These are phyloP conservation scores for Elaphurus davidianus DNA, from an alignment of 2,113 vertebrate species.

Conservation along the genomic window DNA sequence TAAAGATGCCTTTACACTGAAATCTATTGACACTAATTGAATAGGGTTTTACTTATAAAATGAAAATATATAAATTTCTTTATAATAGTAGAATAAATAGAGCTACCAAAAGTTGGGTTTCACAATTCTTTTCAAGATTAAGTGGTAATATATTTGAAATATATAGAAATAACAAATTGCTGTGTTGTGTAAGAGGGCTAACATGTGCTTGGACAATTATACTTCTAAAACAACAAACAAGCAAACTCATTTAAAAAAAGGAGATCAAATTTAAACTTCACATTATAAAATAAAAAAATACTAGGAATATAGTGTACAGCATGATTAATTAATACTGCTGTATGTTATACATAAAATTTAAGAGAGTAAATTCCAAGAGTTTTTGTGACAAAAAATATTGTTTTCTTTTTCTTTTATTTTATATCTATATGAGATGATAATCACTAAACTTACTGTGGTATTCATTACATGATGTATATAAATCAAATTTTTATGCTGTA, in stretches of 20 bases:
- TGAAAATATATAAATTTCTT: background rate
- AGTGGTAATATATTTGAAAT: background rate
- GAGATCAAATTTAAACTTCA: background rate
- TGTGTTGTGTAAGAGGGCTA: background rate
- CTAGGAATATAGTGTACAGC: background rate
- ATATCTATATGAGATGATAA: background rate
- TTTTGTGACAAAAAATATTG: background rate
- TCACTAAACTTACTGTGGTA: background rate
- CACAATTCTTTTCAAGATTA: background rate
- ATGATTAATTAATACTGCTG: background rate
- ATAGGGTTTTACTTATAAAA: background rate
- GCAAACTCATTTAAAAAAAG: background rate
- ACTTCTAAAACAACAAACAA: background rate
- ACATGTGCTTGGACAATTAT: background rate
- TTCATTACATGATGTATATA: background rate
- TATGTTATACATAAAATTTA: background rate
- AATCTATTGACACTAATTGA: background rate
- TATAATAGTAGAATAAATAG: background rate
- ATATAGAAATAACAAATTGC: background rate
- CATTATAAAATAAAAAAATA: background rate
- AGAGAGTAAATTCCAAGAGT: background rate
- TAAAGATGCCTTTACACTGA: background rate
- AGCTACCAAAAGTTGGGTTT: background rate
- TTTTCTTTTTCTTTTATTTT: background rate
- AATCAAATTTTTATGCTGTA: background rate